phyloP scores from a whole-genome alignment of 2,888 invertebrate species.

The Apocheima hispidaria region DNA sequence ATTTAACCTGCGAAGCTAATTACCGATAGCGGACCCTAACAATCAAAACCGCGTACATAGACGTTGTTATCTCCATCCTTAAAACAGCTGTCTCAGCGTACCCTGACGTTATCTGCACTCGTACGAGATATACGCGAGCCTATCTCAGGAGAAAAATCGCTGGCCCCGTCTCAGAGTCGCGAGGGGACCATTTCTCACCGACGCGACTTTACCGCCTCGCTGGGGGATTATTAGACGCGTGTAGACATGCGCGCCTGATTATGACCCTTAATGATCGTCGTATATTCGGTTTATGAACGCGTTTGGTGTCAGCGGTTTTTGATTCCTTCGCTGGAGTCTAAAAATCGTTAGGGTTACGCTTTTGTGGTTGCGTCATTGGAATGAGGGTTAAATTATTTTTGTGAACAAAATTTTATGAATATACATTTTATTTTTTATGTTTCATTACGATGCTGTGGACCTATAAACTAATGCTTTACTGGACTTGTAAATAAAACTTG shows the following conservation, averaged over 20 bases:
- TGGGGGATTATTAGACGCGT: conserved; percentile 59
- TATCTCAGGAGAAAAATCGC: conserved; percentile 75
- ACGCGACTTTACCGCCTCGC: conserved; percentile 48
- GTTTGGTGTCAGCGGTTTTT: conserved; percentile 34
- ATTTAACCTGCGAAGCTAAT: conserved; percentile 34
- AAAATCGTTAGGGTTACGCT: conserved; percentile 7
- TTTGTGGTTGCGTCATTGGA: conserved; percentile 1
- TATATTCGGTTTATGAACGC: conserved; percentile 36
- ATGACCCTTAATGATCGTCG: conserved; percentile 46
- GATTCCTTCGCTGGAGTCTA: conserved; percentile 16
- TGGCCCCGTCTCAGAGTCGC: conserved; percentile 62
- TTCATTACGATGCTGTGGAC: no score
- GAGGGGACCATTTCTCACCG: conserved; percentile 67
- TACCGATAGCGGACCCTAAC: conserved; percentile 38
- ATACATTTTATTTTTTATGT: no score
- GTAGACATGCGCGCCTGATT: conserved; percentile 57
- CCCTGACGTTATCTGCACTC: conserved; percentile 56
- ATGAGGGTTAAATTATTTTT: neutral
- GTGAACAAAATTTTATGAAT: neutral
- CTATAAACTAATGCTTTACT: no score
- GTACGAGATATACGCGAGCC: conserved; percentile 61
- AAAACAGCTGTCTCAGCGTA: conserved; percentile 60
- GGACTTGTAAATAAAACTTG: no score
- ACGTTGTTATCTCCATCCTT: conserved; percentile 44
- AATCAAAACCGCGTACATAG: conserved; percentile 40